Base-by-base conservation (phyloP, 35 echinoderm and acorn worm species). In the Nesometra sesokonis region DNA sequence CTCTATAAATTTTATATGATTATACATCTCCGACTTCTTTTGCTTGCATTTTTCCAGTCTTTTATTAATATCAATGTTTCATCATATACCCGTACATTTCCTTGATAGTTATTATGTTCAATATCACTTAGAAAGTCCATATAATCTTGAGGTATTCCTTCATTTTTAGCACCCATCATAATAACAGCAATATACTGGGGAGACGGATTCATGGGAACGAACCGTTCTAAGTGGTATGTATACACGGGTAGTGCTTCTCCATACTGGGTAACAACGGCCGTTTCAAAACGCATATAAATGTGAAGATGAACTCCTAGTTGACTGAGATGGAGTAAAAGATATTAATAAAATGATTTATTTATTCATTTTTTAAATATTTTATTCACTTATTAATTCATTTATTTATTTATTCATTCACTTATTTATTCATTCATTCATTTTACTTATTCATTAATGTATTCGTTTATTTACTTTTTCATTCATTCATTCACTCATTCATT, bases 181-280 rank as follows among this genome's bases (percentile, higher is more conserved):
- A 89, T 81, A 17, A 93, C 84, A 27, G 52, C 43, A 0, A 89
- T 21, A 80, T 93, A 93, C n/a, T 89, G 87, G 30, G 91, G 91
- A 3, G 91, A 89, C 0, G 91, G 91, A 3, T 36, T 37, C 27
- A 36, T n/a, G 27, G 81, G 27, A 11, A 84, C 11, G 46, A 83
- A 43, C 5, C 88, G 35, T 0, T 84, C 79, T 37, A 92, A 36
- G 35, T 88, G 46, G 33, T 92, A 92, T 3, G 86, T 92, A 35
- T 81, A 40, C 17, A 86, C 88, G 17, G 46, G 21, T 17, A 84
- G 35, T 29, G 23, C 19, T 33, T 76, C 79, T 5, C 35, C 46
- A 33, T 88, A 29, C 32, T 78, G 46, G 31, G 80, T 37, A 4
- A 23, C 23, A 9, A 87, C 80, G 31, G 30, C 80, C 11, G 88